A percentile compares a stretch with the other conserved stretches of the same genome.
These are phyloP conservation scores for Motacilla alba DNA, from an alignment of 2,113 vertebrate genomes.

Conservation along the genomic window DNA sequence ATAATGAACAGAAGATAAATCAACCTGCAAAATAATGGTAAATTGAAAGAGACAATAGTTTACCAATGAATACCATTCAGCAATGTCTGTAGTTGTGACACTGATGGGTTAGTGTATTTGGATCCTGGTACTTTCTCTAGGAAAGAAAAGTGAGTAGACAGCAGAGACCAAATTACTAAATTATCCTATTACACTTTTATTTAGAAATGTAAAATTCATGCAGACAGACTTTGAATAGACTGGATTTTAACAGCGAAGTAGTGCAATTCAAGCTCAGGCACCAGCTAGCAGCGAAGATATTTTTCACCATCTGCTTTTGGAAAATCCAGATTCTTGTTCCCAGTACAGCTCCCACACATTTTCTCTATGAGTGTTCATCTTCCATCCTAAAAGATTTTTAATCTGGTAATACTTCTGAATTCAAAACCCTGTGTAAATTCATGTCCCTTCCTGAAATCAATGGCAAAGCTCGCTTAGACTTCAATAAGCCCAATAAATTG, in stretches of 20 bases:
- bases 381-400: slow-evolving; percentile 12
- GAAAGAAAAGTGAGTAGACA: slow-evolving; percentile 2
- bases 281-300: slow-evolving; percentile 36
- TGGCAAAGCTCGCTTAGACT: neutral
- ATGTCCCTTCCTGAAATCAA: neutral
- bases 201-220: slow-evolving; percentile 50
- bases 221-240: slow-evolving; percentile 47
- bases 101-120: neutral
- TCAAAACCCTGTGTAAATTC: neutral
- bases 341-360: slow-evolving; percentile 30
- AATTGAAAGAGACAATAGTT: slow-evolving; percentile 4
- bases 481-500: slow-evolving; percentile 11
- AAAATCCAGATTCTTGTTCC: slow-evolving; percentile 51
- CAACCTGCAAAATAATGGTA: neutral
- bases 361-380: neutral
- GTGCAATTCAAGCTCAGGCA: slow-evolving; percentile 25
- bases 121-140: slow-evolving; percentile 10
- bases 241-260: slow-evolving; percentile 47
- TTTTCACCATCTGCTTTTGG: slow-evolving; percentile 58
- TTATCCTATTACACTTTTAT: slow-evolving; percentile 45
- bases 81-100: neutral
- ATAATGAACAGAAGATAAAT: neutral
- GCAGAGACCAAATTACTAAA: slow-evolving; percentile 50
- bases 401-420: slow-evolving; percentile 25
- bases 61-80: neutral